Conservation (phyloP, 2,113 vertebrate genomes). For the Struthidea cinerea region DNA sequence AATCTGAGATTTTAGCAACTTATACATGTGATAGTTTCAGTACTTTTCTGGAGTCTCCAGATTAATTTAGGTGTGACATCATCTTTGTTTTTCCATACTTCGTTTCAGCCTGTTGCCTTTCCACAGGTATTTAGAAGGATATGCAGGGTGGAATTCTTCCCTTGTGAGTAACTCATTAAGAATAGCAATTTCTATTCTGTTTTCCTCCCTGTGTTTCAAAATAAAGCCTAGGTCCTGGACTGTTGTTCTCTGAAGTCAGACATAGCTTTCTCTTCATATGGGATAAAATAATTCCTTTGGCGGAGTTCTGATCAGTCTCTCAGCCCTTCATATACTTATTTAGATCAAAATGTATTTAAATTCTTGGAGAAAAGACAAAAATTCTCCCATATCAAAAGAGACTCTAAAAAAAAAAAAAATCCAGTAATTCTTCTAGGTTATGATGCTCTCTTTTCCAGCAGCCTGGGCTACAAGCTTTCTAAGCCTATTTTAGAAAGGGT, state of each 20-base stretch:
- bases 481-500: not conserved
- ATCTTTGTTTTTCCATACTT: not conserved
- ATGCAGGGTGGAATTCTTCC: not conserved
- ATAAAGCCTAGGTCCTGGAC: not conserved
- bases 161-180: not conserved
- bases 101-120: not conserved
- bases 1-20: not conserved
- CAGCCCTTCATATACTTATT: not conserved
- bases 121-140: not conserved
- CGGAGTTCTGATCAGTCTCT: not conserved
- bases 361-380: not conserved
- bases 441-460: not conserved
- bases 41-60: not conserved
- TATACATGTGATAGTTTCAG: not conserved
- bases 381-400: fast-evolving
- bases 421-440: not conserved
- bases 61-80: not conserved
- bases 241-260: not conserved
- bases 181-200: not conserved
- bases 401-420: not conserved
- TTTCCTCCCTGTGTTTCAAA: not conserved
- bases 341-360: not conserved
- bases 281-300: not conserved
- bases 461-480: not conserved
- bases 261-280: not conserved